Evolutionary conservation across 2,888 invertebrate species (phyloP).

Genomic region (Caenorhabditis virilis): DNA sequence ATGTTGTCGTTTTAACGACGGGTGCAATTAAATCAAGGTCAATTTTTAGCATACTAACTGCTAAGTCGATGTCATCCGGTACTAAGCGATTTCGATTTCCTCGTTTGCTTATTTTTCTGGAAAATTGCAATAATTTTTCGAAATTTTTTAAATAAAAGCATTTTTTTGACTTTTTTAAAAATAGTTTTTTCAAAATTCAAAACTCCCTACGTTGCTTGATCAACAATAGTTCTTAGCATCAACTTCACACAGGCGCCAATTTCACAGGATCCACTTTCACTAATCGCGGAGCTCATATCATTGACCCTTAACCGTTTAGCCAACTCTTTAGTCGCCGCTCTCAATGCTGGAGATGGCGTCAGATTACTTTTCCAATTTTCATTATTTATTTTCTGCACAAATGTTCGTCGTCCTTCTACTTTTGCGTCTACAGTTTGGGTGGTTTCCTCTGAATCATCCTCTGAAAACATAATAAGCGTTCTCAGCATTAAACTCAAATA

Average conservation of each 20-base stretch:
- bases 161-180: too few relatives aligned
- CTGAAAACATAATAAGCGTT: too few relatives aligned
- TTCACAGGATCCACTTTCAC: conserved; percentile 1
- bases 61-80: conserved; percentile 26
- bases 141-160: not conserved
- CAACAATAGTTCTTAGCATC: conserved; percentile 16
- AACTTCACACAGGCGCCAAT: conserved; percentile 18
- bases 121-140: not conserved
- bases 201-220: conserved; percentile 8
- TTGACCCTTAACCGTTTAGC: too few relatives aligned
- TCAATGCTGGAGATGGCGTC: too few relatives aligned
- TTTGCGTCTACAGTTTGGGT: too few relatives aligned
- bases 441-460: too few relatives aligned
- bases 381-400: not conserved
- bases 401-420: too few relatives aligned
- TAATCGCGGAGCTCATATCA: too few relatives aligned
- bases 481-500: too few relatives aligned
- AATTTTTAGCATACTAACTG: conserved; percentile 5
- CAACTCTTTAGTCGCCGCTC: too few relatives aligned
- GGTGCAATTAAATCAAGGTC: conserved; percentile 16
- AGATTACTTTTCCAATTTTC: too few relatives aligned
- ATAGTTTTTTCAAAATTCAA: too few relatives aligned
- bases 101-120: conserved; percentile 1
- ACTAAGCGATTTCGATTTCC: conserved; percentile 20
- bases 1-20: not conserved